Evolutionary conservation across 2,888 invertebrate species (phyloP).

Genomic region (Deilephila elpenor): DNA sequence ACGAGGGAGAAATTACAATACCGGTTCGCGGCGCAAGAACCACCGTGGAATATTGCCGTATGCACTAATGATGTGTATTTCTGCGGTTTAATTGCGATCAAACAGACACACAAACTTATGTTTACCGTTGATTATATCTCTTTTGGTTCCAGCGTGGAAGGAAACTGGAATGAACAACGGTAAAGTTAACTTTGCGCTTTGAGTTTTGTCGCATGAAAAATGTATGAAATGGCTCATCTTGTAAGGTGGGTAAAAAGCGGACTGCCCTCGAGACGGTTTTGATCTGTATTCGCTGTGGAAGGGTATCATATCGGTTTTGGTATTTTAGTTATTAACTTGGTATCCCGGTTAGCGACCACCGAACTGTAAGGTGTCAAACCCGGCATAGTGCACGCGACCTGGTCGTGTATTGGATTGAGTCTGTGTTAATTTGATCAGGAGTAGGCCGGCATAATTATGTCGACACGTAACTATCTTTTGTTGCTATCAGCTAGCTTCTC

Average conservation of each 20-base stretch:
- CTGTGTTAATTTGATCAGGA: too few species aligned
- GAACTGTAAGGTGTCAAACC: too few species aligned
- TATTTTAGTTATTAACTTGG: neutral
- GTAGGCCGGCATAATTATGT: too few species aligned
- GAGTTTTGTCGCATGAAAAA: constrained; percentile 75
- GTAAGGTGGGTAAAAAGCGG: constrained; percentile 63
- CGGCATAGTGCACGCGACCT: too few species aligned
- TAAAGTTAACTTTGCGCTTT: constrained; percentile 46
- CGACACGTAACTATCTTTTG: too few species aligned
- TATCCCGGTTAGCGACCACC: too few species aligned
- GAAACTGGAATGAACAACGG: constrained; percentile 31
- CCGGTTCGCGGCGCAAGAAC: constrained; percentile 61
- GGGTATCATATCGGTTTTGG: constrained; percentile 66
- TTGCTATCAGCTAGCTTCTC: too few species aligned
- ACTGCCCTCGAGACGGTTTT: constrained; percentile 68
- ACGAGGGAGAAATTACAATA: constrained; percentile 56
- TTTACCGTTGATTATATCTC: constrained; percentile 38
- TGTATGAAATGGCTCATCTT: constrained; percentile 75
- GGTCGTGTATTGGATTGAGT: too few species aligned
- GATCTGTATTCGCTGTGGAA: constrained; percentile 70
- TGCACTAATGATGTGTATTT: constrained; percentile 80
- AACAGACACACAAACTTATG: constrained; percentile 64
- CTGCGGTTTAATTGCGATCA: constrained; percentile 82
- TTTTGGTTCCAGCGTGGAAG: constrained; percentile 38
- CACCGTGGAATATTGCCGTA: constrained; percentile 83